A percentile compares a stretch with the other conserved stretches of the same genome.
phyloP scores from a whole-genome alignment of 1,140 invertebrate genomes.

The Lepidostoma basale region DNA sequence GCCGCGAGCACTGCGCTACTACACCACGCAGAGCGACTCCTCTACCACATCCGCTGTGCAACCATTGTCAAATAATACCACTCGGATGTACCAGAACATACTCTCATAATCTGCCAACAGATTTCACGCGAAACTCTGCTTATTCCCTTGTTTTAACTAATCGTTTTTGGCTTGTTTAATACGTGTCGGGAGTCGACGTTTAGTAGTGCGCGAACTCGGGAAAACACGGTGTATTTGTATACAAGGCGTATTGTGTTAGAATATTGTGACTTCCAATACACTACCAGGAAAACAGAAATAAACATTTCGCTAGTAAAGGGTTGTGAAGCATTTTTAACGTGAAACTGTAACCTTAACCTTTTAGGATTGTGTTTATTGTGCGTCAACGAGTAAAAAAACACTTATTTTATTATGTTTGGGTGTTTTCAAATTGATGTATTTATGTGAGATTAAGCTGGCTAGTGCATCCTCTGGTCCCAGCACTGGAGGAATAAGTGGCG shows the following conservation, averaged over 20 bases:
- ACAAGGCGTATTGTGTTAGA: too few relatives aligned
- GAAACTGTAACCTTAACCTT: too few relatives aligned
- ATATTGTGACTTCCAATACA: too few relatives aligned
- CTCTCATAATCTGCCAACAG: not conserved
- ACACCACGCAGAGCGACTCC: slow-evolving; percentile 1
- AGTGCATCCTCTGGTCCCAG: not conserved
- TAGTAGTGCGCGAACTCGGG: not conserved
- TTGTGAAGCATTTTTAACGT: too few relatives aligned
- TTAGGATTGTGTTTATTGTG: too few relatives aligned
- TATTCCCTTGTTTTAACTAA: not conserved
- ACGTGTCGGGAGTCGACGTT: not conserved
- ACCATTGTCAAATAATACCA: not conserved
- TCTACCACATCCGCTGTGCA: slow-evolving; percentile 6
- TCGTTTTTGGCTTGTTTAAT: not conserved
- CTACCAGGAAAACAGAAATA: too few relatives aligned
- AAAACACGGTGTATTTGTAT: slow-evolving; percentile 14
- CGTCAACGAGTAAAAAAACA: too few relatives aligned
- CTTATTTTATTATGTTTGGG: slow-evolving; percentile 1
- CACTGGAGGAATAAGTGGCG: not conserved
- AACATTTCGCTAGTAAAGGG: too few relatives aligned
- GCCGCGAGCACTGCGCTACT: slow-evolving; percentile 3
- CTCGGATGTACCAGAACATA: not conserved
- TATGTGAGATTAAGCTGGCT: not conserved
- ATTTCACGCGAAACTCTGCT: not conserved
- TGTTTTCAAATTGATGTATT: not conserved